Conservation (phyloP, 2,888 invertebrate species). For the Euplexia lucipara region DNA sequence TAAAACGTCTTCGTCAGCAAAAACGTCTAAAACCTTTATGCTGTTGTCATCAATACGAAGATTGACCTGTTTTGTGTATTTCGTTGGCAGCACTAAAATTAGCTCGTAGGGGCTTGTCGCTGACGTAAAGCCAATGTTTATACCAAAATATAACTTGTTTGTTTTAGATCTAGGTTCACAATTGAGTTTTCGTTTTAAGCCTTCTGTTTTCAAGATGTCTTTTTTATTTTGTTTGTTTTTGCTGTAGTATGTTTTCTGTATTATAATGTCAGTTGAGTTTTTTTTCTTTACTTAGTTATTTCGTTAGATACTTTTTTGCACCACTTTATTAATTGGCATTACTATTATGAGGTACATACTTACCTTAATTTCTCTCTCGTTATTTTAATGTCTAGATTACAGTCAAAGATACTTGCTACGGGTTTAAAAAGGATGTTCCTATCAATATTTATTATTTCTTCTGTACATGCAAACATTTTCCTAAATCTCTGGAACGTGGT, state of each 20-base stretch:
- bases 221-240: slow-evolving; percentile 22
- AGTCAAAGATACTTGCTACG: not conserved
- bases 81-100: slow-evolving; percentile 67
- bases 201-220: slow-evolving; percentile 30
- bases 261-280: not conserved
- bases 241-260: slow-evolving; percentile 17
- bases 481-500: not conserved
- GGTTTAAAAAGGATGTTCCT: too few relatives aligned
- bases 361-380: not conserved
- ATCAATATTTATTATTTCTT: too few relatives aligned
- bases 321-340: not conserved
- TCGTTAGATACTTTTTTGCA: not conserved
- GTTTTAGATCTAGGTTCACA: slow-evolving; percentile 36
- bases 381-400: not conserved
- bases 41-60: slow-evolving; percentile 22
- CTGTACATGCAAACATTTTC: not conserved
- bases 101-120: slow-evolving; percentile 68
- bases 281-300: slow-evolving; percentile 6
- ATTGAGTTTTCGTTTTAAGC: slow-evolving; percentile 34
- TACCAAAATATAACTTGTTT: slow-evolving; percentile 41
- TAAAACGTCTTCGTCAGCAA: slow-evolving; percentile 10
- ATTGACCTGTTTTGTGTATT: slow-evolving; percentile 26
- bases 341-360: too few relatives aligned
- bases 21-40: slow-evolving; percentile 11
- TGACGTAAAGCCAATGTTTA: slow-evolving; percentile 52